Evolutionary conservation across 1,140 invertebrate genomes (phyloP), one percentile per base, ranked within the genome.

Genomic region (Drosophila kohkoa): DNA sequence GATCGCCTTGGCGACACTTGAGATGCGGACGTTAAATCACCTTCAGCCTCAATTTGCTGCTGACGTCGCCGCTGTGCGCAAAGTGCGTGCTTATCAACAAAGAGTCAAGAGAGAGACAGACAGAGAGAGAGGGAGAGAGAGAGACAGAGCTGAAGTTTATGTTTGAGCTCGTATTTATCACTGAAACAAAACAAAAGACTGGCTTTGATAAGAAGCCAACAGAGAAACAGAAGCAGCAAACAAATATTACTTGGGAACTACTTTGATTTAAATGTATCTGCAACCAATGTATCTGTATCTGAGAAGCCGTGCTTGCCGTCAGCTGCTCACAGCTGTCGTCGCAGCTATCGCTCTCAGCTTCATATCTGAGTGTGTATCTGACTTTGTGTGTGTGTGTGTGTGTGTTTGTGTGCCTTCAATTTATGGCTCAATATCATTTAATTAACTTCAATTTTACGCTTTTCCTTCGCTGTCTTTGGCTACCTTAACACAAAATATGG

Each of bases 381-480:
- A 43, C 20, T 62, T 6, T 59, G 28, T 59, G 5, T n/a, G n/a
- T 63, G 15, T 63, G 16, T 60, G 28, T 60, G 5, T n/a, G 7
- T 63, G 13, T 1, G 8, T 52, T 10, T 52, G 48, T 59, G 38
- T 54, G 41, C 48, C 16, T 57, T 51, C 73, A 70, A 64, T 71
- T 71, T 71, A 63, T 65, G 15, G 16, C 67, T 28, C 49, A 65
- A 75, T 65, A 65, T 45, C 60, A 28, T 64, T 75, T 75, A 82
- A 82, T 87, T 79, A 77, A 86, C 78, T 82, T 86, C 72, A 86
- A 86, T 86, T 87, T 86, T 48, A 87, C 71, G 75, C 82, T 63
- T 51, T 63, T 70, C 73, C 32, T 32, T 0, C 8, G 35, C 35
- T 10, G 7, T 10, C 8, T 38, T 11, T 38, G 35, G 35, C 82